Evolutionary conservation across 2,797 vertebrate genomes (phyloP), one percentile per base, ranked within the genome.

Genomic region (Menidia menidia): DNA sequence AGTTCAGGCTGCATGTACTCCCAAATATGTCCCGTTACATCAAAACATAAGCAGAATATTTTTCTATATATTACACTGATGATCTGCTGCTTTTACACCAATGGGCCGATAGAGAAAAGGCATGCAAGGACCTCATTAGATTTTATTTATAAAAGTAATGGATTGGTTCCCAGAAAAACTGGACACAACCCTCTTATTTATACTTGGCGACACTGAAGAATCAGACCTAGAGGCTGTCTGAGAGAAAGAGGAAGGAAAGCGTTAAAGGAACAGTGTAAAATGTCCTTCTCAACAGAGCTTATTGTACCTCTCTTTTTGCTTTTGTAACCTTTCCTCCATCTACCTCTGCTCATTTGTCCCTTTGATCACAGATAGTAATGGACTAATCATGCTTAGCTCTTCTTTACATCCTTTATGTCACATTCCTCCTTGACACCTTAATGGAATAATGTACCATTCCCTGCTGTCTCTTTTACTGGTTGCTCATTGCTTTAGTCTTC

Each of bases 401-500:
- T 74, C 55, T 60, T 51, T 42, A 63, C 65, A 62, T 85, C 60
- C 44, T 85, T 78, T 75, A 68, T 61, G 73, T 73, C 68, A 68
- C 73, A 71, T 70, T 58, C 64, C 31, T 54, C 50, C 66, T 52
- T 41, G 64, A 15, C 52, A 71, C 76, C 77, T 83, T 82, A 60
- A 64, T 77, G 77, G 61, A 9, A 25, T 76, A 64, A 78, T 77
- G 54, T 50, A 65, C 69, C 43, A 14, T 75, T 87, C 57, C 53
- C 68, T 68, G 39, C 68, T 13, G 71, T 61, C 33, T 42, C 16
- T 59, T 41, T 83, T 64, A 57, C 68, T 76, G 80, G 45, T 54
- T 81, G 79, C 78, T 77, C 82, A 80, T 90, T 72, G 68, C 56
- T 78, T 73, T 71, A 76, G 48, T 72, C 44, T 78, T 53, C 77